Evolutionary conservation across 2,113 vertebrate species (phyloP).

Genomic region (Istiophorus platypterus): DNA sequence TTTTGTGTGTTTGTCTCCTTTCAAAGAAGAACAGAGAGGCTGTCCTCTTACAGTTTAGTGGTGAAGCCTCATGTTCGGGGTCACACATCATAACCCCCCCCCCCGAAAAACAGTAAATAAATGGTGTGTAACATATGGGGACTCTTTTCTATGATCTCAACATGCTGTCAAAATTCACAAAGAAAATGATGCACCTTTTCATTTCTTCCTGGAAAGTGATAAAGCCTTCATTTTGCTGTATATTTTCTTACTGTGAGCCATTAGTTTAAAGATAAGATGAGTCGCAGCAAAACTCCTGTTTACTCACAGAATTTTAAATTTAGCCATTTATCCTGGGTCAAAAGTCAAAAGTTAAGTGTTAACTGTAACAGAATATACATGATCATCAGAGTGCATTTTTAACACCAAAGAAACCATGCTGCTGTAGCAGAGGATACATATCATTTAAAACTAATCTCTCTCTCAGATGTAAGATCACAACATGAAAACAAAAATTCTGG

Average conservation of each 20-base stretch:
- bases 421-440: background rate
- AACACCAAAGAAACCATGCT: background rate
- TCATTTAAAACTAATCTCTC: background rate
- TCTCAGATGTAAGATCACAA: background rate
- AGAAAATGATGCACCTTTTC: background rate
- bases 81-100: background rate
- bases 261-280: background rate
- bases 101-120: background rate
- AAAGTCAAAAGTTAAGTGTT: slow-evolving; percentile 10
- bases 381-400: background rate
- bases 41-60: background rate
- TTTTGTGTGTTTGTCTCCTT: slow-evolving; percentile 8
- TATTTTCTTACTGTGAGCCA: background rate
- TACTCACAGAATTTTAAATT: background rate
- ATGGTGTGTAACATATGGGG: background rate
- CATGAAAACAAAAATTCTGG: background rate
- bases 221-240: background rate
- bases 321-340: background rate
- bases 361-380: background rate
- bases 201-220: background rate
- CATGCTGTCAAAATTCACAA: background rate
- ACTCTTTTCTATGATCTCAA: background rate
- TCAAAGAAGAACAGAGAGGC: slow-evolving; percentile 1
- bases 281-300: background rate
- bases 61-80: background rate